Evolutionary conservation across 1,140 invertebrate species (phyloP).

Genomic region (Ruditapes philippinarum): DNA sequence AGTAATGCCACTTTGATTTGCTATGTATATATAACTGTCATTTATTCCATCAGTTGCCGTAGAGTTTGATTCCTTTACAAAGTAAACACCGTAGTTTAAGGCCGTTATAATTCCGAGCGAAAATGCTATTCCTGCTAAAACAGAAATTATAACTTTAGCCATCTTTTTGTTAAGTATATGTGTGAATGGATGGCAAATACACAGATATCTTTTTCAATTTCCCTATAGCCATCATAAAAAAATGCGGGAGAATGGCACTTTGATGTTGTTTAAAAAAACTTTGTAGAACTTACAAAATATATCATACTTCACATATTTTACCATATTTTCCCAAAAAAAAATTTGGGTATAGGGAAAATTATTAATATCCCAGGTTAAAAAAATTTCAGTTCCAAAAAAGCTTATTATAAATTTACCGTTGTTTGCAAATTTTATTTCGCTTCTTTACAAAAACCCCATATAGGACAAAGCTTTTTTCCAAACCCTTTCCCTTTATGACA

Average conservation of each 20-base stretch:
- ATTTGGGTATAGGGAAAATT: too few species aligned
- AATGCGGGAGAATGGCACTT: conserved; percentile 85
- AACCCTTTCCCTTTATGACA: too few species aligned
- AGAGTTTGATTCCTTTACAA: not conserved
- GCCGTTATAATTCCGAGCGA: conserved; percentile 81
- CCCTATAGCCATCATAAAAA: conserved; percentile 86
- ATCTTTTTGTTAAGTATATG: conserved; percentile 80
- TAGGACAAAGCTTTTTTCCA: too few species aligned
- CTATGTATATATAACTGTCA: not conserved
- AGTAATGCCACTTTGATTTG: not conserved
- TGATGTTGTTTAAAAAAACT: conserved; percentile 85
- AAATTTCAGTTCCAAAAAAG: too few species aligned
- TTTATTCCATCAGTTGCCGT: not conserved
- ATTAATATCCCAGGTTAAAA: too few species aligned
- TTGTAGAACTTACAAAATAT: conserved; percentile 84
- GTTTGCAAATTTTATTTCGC: too few species aligned
- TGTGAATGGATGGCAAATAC: conserved; percentile 85
- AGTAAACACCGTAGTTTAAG: conserved; percentile 80
- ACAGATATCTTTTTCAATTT: conserved; percentile 85
- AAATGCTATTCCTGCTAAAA: conserved; percentile 77
- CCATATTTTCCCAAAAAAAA: conserved; percentile 78
- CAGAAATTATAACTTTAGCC: conserved; percentile 79
- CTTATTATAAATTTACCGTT: too few species aligned
- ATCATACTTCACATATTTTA: conserved; percentile 77
- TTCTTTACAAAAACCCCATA: too few species aligned